Conservation (phyloP, 2,113 vertebrate species). For the Pimephales promelas region DNA sequence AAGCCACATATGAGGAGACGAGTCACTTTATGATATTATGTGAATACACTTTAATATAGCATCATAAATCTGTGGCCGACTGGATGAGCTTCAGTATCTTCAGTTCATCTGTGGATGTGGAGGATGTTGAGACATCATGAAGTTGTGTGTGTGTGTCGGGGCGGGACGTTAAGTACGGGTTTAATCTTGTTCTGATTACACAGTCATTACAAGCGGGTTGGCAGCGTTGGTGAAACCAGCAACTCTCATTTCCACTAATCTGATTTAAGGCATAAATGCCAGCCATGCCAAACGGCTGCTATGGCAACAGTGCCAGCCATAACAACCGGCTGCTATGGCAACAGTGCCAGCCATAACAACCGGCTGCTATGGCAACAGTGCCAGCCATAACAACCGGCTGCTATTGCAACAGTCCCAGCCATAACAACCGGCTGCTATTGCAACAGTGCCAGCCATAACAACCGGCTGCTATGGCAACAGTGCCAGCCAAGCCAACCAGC, state of each 20-base stretch:
- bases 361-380: conserved; percentile 45
- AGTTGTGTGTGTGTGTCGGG: background rate
- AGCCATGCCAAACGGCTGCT: conserved; percentile 25
- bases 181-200: conserved; percentile 54
- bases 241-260: conserved; percentile 48
- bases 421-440: conserved; percentile 32
- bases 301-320: conserved; percentile 27
- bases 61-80: background rate
- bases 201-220: conserved; percentile 53
- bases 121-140: conserved; percentile 1
- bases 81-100: background rate
- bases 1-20: background rate
- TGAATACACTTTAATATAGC: background rate
- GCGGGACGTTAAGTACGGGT: conserved; percentile 30
- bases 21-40: background rate
- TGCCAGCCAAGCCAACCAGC: conserved; percentile 18
- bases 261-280: conserved; percentile 46
- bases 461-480: too few species aligned
- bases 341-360: background rate
- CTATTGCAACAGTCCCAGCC: background rate
- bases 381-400: too few species aligned
- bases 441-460: background rate
- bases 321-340: too few species aligned
- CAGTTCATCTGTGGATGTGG: background rate
- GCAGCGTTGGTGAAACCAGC: conserved; percentile 34